These are phyloP conservation scores for Bradysia coprophila DNA, from an alignment of 1,140 invertebrate genomes.

Conservation along the genomic window DNA sequence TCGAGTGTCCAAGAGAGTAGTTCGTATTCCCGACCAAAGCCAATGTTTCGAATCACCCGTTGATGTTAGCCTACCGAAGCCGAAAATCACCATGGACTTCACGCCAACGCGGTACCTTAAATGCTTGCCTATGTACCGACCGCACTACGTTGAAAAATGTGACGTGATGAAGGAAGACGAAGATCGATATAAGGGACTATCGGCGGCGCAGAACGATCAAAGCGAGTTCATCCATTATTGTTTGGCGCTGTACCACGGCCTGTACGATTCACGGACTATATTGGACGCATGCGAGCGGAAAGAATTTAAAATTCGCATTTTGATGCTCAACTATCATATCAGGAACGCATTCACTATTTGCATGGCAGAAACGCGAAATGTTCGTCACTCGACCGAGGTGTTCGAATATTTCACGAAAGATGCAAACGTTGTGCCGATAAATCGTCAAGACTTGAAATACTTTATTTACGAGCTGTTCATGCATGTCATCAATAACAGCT, in stretches of 20 bases:
- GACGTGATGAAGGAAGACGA: constrained; percentile 11
- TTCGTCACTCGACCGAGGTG: constrained; percentile 15
- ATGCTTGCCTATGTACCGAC: constrained; percentile 19
- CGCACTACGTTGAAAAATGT: constrained; percentile 10
- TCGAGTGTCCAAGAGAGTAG: constrained; percentile 18
- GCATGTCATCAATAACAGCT: constrained; percentile 17
- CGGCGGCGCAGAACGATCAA: background rate
- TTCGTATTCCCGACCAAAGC: constrained; percentile 16
- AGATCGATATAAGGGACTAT: background rate
- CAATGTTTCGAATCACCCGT: constrained; percentile 19
- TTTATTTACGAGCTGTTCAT: constrained; percentile 20
- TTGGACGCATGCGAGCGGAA: constrained; percentile 17
- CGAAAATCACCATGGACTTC: constrained; percentile 15
- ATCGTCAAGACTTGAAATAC: constrained; percentile 19
- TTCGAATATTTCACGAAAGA: constrained; percentile 25
- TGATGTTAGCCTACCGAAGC: constrained; percentile 19
- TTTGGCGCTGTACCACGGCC: constrained; percentile 30
- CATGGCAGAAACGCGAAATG: constrained; percentile 13
- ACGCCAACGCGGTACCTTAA: constrained; percentile 20
- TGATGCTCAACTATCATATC: constrained; percentile 22
- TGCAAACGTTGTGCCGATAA: constrained; percentile 19
- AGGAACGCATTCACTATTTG: constrained; percentile 20
- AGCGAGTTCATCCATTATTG: constrained; percentile 27
- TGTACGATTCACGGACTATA: constrained; percentile 29
- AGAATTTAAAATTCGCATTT: constrained; percentile 20